A percentile compares a stretch with the other conserved stretches of the same genome.
Evolutionary conservation across 2,888 invertebrate species (phyloP).

Genomic region (Torymus auratus): DNA sequence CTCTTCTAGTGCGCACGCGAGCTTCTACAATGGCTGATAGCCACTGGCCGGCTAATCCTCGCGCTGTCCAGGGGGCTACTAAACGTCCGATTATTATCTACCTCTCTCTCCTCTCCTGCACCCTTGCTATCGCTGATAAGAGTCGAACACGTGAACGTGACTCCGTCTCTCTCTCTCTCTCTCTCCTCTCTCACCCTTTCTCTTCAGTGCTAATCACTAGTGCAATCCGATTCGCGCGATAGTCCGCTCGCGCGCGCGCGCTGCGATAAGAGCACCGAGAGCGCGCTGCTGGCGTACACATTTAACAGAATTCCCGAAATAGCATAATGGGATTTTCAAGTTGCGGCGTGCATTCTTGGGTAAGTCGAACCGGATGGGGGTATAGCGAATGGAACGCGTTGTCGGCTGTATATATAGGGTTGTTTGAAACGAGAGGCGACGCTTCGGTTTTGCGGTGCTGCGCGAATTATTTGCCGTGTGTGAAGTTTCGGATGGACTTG

Average conservation of each 20-base stretch:
- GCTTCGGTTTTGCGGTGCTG: no score
- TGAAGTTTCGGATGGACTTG: no score
- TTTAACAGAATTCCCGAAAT: conserved; percentile 51
- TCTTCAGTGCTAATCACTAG: conserved; percentile 52
- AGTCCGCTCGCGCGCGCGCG: conserved; percentile 32
- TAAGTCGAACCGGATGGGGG: no score
- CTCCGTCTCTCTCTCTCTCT: conserved; percentile 21
- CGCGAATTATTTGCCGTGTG: no score
- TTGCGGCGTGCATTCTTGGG: conserved; percentile 29
- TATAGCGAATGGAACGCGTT: no score
- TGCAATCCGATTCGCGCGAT: conserved; percentile 57
- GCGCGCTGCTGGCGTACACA: conserved; percentile 21
- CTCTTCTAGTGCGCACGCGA: no score
- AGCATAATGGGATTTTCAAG: conserved; percentile 47
- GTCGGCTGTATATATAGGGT: no score
- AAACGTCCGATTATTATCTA: conserved; percentile 72
- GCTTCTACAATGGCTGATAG: conserved; percentile 13
- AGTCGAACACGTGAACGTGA: conserved; percentile 58
- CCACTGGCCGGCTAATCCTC: conserved; percentile 39
- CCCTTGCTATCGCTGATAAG: conserved; percentile 60
- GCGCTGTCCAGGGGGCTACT: conserved; percentile 65
- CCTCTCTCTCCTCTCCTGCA: conserved; percentile 27
- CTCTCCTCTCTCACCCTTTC: background rate
- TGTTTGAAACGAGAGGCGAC: no score
- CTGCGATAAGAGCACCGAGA: conserved; percentile 41